Conservation (phyloP, 37 sponge, comb jelly and placozoan genomes). For the Diacarnus erythraeanus region DNA sequence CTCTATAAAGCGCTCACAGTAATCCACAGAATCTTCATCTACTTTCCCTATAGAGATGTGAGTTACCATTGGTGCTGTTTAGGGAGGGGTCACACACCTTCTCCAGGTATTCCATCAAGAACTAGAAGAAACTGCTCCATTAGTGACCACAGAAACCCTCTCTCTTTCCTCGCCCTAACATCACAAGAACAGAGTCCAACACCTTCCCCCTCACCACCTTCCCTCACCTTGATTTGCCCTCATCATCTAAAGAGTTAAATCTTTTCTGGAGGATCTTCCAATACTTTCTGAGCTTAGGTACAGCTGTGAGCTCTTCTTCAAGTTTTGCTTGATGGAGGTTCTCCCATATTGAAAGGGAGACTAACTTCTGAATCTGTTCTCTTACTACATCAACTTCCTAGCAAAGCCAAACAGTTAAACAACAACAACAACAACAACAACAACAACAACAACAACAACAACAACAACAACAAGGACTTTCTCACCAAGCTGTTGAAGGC, state of each 20-base stretch:
- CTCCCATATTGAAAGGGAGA: slow-evolving; percentile 85
- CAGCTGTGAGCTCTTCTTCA: slow-evolving; percentile 60
- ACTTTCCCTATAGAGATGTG: slow-evolving; percentile 27
- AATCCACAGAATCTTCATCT: slow-evolving; percentile 57
- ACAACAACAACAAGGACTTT: not conserved
- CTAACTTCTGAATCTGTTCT: slow-evolving; percentile 84
- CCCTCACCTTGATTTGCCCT: not conserved
- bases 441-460: not conserved
- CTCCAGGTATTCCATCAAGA: slow-evolving; percentile 57
- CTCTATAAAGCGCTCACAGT: slow-evolving; percentile 93
- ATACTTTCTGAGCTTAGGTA: slow-evolving; percentile 71
- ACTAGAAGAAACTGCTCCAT: slow-evolving; percentile 80
- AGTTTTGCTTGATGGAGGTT: slow-evolving; percentile 72
- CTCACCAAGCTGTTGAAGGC: slow-evolving; percentile 97
- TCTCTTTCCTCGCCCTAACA: slow-evolving; percentile 54
- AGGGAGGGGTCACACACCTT: slow-evolving; percentile 29
- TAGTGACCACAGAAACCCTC: slow-evolving; percentile 65
- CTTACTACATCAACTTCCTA: slow-evolving; percentile 94
- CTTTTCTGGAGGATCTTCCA: slow-evolving; percentile 80
- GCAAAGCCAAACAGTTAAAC: not conserved
- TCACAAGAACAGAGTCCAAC: not conserved
- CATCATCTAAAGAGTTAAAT: slow-evolving; percentile 47
- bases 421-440: not conserved
- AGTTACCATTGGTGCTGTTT: not conserved
- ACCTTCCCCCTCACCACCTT: not conserved